Conservation (phyloP, 2,797 vertebrate species). For the Rhabdophis nuchalis region DNA sequence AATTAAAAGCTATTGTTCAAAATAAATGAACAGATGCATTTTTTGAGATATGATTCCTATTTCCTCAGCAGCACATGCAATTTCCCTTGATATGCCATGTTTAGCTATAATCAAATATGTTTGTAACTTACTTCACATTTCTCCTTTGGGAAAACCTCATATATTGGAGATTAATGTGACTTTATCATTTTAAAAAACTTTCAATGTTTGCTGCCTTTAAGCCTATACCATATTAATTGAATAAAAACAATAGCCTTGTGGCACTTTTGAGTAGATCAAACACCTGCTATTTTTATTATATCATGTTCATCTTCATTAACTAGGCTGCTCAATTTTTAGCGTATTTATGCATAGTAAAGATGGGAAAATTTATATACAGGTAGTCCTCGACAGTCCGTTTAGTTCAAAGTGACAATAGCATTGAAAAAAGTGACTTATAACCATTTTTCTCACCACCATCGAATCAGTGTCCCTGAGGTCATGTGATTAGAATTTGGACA, state of each 20-base stretch:
- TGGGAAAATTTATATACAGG: background rate
- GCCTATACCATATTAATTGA: background rate
- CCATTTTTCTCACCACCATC: background rate
- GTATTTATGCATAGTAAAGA: background rate
- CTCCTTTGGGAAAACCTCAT: background rate
- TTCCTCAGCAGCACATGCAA: constrained; percentile 33
- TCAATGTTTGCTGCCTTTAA: background rate
- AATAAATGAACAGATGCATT: constrained; percentile 52
- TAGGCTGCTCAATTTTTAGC: background rate
- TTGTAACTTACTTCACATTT: background rate
- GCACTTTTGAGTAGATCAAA: background rate
- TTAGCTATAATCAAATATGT: background rate
- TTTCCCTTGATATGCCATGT: constrained; percentile 21
- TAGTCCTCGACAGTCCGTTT: background rate
- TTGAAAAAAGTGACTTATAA: background rate
- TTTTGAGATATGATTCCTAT: constrained; percentile 36
- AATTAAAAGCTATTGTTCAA: constrained; percentile 55
- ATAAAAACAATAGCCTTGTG: background rate
- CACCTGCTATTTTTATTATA: background rate
- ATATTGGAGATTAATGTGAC: background rate
- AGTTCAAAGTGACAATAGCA: background rate
- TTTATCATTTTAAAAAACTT: background rate
- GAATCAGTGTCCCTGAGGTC: background rate
- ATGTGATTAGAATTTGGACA: background rate
- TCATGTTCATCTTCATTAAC: background rate